Base-by-base conservation (phyloP, 2,888 invertebrate species). In the Eutolmus rufibarbis region DNA sequence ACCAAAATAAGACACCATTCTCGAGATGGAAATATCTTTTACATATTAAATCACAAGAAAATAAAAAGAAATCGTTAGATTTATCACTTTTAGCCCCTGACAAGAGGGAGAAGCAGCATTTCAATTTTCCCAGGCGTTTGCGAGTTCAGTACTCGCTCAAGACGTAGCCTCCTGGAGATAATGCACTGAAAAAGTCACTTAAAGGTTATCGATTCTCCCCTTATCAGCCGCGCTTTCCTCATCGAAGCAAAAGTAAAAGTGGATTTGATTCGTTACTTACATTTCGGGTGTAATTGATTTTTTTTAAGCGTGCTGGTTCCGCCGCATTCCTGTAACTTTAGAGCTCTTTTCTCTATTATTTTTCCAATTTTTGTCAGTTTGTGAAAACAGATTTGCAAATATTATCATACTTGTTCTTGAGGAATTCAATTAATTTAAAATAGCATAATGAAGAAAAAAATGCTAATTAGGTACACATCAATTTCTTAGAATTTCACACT, bases 161-260 rank as follows among this genome's bases (percentile, higher is more conserved):
- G 78, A 40, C 79, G 16, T 12, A 51, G 79, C 23, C 79, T 34
- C 66, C n/a, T 14, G 23, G 8, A 23, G 79, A 79, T 79, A 79
- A 79, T 79, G 79, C 51, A 28, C 28, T 79, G 28, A 16, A 51
- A 79, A 51, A 46, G 79, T 79, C 79, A 79, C 51, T 51, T 51
- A 79, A 79, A 79, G 79, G 79, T 79, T 79, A 79, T 79, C 79
- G 79, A 79, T 51, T 14, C 9, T 9, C 43, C 40, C 5, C 31
- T 79, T 79, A 79, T 79, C 79, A 51, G 7, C n/a, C n/a, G 16
- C 23, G 31, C 56, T 79, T 74, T 76, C 76, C 19, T 16, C 51
- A 16, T 79, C 28, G 51, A 16, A 51, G 46, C 51, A 79, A 79
- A 79, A 79, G 79, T 79, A 79, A 79, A 79, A 79, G 79, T 79